These are phyloP conservation scores for Stenodera caucasica DNA, from an alignment of 2,888 invertebrate genomes.

Conservation along the genomic window DNA sequence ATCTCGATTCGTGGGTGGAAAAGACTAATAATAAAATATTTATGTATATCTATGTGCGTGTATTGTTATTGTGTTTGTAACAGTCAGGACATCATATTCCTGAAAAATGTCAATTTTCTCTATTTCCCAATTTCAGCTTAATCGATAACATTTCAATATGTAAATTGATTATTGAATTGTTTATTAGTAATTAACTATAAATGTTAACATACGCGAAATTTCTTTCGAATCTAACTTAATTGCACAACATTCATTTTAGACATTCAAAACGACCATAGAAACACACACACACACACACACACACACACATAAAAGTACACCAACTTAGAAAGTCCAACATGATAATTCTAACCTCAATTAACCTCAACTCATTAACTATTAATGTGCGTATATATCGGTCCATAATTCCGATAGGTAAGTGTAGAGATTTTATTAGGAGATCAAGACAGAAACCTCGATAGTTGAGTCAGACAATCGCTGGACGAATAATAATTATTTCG, in stretches of 20 bases:
- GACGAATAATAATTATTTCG: not conserved
- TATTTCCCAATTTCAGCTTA: not conserved
- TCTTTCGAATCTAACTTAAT: not conserved
- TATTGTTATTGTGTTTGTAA: constrained; percentile 10
- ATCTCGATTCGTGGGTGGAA: constrained; percentile 10
- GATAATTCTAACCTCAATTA: constrained; percentile 27
- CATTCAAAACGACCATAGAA: constrained; percentile 13
- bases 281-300: too few relatives aligned
- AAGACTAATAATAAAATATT: constrained; percentile 11
- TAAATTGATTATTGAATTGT: constrained; percentile 3
- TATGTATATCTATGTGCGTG: constrained; percentile 5
- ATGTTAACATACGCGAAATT: not conserved
- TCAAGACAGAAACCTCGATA: not conserved
- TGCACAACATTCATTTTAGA: constrained; percentile 2
- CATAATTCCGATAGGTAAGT: too few relatives aligned
- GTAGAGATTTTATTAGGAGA: too few relatives aligned
- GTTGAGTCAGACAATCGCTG: too few relatives aligned
- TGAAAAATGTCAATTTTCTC: not conserved
- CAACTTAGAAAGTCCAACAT: constrained; percentile 19
- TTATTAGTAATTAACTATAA: not conserved
- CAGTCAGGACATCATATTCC: not conserved
- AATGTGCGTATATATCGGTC: too few relatives aligned
- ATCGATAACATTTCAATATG: not conserved
- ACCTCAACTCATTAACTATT: constrained; percentile 12
- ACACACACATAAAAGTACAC: too few relatives aligned